Evolutionary conservation across 2,113 vertebrate species (phyloP).

Genomic region (Salvelinus fontinalis): DNA sequence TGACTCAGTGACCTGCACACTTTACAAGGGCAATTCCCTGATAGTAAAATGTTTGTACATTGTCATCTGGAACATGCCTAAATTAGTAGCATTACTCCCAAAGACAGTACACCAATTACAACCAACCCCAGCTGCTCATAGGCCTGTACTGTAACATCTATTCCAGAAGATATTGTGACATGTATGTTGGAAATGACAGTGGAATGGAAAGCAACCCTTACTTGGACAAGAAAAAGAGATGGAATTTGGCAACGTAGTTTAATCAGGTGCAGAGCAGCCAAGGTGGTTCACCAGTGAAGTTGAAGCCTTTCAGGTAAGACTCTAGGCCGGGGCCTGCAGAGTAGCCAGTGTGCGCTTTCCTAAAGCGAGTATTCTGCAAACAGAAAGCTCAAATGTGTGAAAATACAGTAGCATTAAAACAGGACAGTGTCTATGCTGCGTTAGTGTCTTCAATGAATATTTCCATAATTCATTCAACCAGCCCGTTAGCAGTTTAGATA

Average conservation of each 20-base stretch:
- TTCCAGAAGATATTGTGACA: no score
- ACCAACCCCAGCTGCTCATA: background rate
- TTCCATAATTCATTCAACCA: no score
- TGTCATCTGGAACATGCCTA: no score
- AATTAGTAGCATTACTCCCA: background rate
- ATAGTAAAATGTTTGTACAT: background rate
- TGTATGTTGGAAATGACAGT: no score
- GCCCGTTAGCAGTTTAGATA: no score
- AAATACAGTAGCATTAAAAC: no score
- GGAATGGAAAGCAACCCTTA: slow-evolving; percentile 56
- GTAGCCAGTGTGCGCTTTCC: slow-evolving; percentile 64
- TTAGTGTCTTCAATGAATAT: no score
- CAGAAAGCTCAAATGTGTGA: background rate
- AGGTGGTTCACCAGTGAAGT: slow-evolving; percentile 74
- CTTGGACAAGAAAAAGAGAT: slow-evolving; percentile 72
- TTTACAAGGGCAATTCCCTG: background rate
- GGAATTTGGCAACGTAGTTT: slow-evolving; percentile 46
- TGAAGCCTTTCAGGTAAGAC: slow-evolving; percentile 73
- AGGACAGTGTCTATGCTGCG: no score
- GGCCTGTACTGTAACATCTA: background rate
- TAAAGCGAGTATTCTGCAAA: slow-evolving; percentile 63
- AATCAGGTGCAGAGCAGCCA: slow-evolving; percentile 67
- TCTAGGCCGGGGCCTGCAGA: slow-evolving; percentile 68
- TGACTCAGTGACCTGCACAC: background rate
- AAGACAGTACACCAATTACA: no score